phyloP scores from a whole-genome alignment of 2,888 invertebrate species.

The Aquatica leii region DNA sequence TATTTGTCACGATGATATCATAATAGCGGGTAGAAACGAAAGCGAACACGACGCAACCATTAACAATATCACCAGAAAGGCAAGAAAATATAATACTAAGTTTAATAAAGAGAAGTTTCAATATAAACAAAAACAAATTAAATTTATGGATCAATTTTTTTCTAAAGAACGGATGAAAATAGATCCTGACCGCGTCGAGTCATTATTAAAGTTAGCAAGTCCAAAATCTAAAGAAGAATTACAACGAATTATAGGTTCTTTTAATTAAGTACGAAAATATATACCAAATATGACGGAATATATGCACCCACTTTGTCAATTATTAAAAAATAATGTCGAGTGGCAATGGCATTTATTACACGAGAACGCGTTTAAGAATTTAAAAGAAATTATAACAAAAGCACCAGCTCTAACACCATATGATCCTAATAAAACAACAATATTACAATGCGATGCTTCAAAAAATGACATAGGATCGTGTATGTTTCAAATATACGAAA shows the following conservation, averaged over 20 bases:
- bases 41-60: too few relatives aligned
- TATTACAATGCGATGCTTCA: conserved; percentile 37
- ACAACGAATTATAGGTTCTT: conserved; percentile 7
- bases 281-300: conserved; percentile 26
- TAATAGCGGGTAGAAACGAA: neutral
- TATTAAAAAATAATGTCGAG: conserved; percentile 37
- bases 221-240: too few relatives aligned
- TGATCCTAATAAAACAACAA: conserved; percentile 29
- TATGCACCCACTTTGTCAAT: conserved; percentile 34
- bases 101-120: too few relatives aligned
- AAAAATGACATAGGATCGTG: conserved; percentile 39
- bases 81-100: too few relatives aligned
- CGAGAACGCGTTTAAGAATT: conserved; percentile 30
- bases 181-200: neutral
- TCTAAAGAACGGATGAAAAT: neutral
- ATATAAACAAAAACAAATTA: neutral
- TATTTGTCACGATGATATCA: conserved; percentile 31
- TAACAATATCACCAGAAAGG: too few relatives aligned
- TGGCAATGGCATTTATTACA: conserved; percentile 37
- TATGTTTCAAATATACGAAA: conserved; percentile 35
- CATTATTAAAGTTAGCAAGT: neutral
- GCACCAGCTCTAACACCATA: conserved; percentile 34
- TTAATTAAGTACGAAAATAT: neutral
- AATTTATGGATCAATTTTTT: neutral
- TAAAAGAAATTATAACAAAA: conserved; percentile 34